Evolutionary conservation across 2,113 vertebrate genomes (phyloP), one percentile per base, ranked within the genome.

Genomic region (Papio anubis): DNA sequence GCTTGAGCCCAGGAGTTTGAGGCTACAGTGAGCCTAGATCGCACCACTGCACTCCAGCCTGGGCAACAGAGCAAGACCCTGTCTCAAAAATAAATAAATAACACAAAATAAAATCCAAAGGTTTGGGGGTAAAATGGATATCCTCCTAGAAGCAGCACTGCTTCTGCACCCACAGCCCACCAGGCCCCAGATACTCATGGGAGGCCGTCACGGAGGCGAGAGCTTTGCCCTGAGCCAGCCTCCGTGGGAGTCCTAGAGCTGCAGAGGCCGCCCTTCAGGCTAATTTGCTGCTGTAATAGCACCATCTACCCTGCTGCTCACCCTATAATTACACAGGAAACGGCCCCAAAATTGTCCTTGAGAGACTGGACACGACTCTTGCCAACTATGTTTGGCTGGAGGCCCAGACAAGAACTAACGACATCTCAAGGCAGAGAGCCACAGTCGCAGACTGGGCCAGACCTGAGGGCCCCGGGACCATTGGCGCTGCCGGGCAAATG

Each of bases 291-390:
- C 76, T 57, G 38, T 38, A 17, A 80, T 17, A 83, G 78, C 59
- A 91, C 48, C 55, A 13, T 75, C 91, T 40, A 87, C 57, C 90
- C 59, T 48, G 38, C 64, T 25, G 6, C 68, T 86, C 40, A 45
- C 93, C 81, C 90, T 70, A 1, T 90, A 92, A 97, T 95, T 93
- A 92, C 55, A 93, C 72, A 96, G 95, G 90, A 93, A 98, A 90
- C 25, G 16, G 88, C 57, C 83, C 70, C 70, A 88, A 82, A 97
- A 95, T 78, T 94, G 78, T 95, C 94, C 96, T 93, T 89, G 82
- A 85, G 81, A 82, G 89, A 92, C 61, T 96, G 90, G 79, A 92
- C 50, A 14, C 52, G n/a, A 45, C 40, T 81, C 82, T n/a, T 81
- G 88, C 95, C 93, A 59, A 66, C 38, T 80, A 78, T 81, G 80